Percentiles rank a stretch among this genome's conserved stretches.
Evolutionary conservation across 64 coral and sea anemone genomes (phyloP).

Genomic region (Montipora foliosa): DNA sequence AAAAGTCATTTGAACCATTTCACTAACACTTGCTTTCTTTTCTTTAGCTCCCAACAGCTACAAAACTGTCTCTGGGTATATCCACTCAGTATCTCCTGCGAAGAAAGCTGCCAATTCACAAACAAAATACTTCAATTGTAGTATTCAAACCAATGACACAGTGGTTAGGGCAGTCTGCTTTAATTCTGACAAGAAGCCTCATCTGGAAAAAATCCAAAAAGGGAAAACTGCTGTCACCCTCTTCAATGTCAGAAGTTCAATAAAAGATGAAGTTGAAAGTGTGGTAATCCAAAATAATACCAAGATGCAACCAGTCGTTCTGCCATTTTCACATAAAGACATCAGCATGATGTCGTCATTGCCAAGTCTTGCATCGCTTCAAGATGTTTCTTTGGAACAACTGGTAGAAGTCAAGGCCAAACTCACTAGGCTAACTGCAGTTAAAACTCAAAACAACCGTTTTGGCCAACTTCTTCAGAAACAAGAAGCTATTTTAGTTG

Average conservation of each 20-base stretch:
- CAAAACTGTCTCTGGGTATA: constrained; percentile 37
- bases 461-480: constrained; percentile 27
- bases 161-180: too few relatives aligned
- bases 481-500: constrained; percentile 42
- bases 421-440: background rate
- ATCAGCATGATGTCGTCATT: too few relatives aligned
- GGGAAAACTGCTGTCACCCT: constrained; percentile 11
- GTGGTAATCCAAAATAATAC: constrained; percentile 31
- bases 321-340: constrained; percentile 3
- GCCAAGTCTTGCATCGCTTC: too few relatives aligned
- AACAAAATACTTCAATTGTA: constrained; percentile 54
- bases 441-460: constrained; percentile 38
- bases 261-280: constrained; percentile 46
- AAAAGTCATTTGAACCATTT: constrained; percentile 4
- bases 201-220: background rate
- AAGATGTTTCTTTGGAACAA: too few relatives aligned
- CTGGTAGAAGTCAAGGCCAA: too few relatives aligned
- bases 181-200: background rate
- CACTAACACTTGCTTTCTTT: constrained; percentile 7
- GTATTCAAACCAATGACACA: too few relatives aligned
- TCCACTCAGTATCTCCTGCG: constrained; percentile 19
- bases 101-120: constrained; percentile 34
- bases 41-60: background rate
- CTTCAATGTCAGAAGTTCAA: constrained; percentile 21
- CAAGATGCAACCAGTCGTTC: constrained; percentile 1